A percentile compares a stretch with the other conserved stretches of the same genome.
Evolutionary conservation across 2,888 invertebrate genomes (phyloP).

Genomic region (Epinotia bilunana): DNA sequence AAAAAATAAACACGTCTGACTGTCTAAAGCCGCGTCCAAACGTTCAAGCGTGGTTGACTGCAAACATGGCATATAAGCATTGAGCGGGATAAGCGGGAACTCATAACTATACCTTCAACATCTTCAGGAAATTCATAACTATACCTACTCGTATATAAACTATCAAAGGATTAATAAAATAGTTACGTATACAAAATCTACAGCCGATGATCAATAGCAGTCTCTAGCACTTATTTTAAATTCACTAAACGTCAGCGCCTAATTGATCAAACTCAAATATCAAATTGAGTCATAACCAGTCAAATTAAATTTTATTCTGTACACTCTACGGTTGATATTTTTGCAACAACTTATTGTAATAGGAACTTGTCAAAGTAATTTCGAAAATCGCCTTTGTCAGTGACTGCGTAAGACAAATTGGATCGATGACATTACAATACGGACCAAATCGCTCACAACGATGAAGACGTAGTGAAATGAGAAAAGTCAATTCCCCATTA

Average conservation of each 20-base stretch:
- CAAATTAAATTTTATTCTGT: background rate
- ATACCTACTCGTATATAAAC: background rate
- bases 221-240: background rate
- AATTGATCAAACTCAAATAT: slow-evolving; percentile 31
- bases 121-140: too few relatives aligned
- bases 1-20: too few relatives aligned
- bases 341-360: background rate
- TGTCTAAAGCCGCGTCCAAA: too few relatives aligned
- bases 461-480: background rate
- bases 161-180: background rate
- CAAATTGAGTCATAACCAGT: background rate
- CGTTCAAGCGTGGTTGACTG: too few relatives aligned
- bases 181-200: background rate
- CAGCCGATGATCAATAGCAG: background rate
- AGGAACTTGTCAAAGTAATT: background rate
- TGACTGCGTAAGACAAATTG: slow-evolving; percentile 28
- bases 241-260: slow-evolving; percentile 9
- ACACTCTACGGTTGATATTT: background rate
- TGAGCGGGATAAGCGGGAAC: too few relatives aligned
- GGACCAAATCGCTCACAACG: slow-evolving; percentile 28
- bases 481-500: background rate
- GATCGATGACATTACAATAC: slow-evolving; percentile 37
- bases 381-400: slow-evolving; percentile 7
- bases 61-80: too few relatives aligned
- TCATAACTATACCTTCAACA: too few relatives aligned